phyloP scores from a whole-genome alignment of 2,113 vertebrate genomes.

The Podarcis raffonei region DNA sequence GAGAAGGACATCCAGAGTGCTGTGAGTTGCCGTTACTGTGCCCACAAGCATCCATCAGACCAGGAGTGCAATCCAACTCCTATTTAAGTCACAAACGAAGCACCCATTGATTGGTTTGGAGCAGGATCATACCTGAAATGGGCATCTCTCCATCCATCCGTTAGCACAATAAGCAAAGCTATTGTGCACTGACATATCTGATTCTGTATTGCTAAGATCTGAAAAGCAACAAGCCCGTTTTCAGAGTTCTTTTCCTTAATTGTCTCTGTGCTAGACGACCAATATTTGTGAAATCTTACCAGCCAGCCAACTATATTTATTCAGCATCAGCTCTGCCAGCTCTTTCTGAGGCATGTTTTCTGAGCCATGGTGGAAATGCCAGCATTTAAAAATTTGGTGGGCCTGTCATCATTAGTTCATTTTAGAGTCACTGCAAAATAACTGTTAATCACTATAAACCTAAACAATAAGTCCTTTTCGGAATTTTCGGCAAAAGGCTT shows the following conservation, averaged over 20 bases:
- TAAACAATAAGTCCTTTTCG: constrained; percentile 53
- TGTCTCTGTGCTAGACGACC: constrained; percentile 10
- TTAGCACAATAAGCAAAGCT: neutral
- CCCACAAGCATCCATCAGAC: neutral
- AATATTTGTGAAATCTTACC: constrained; percentile 49
- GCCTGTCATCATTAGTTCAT: constrained; percentile 66
- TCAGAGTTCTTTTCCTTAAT: neutral
- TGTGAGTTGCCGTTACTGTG: neutral
- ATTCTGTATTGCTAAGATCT: fast-evolving
- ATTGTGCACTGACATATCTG: fast-evolving
- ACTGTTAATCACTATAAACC: constrained; percentile 59
- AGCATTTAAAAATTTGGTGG: constrained; percentile 65
- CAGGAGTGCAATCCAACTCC: neutral
- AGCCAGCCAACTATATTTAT: constrained; percentile 20
- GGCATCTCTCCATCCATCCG: fast-evolving
- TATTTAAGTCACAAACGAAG: neutral
- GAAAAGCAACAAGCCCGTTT: neutral
- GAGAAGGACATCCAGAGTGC: constrained; percentile 8
- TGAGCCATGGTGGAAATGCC: constrained; percentile 55
- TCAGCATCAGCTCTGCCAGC: constrained; percentile 34
- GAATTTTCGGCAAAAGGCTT: constrained; percentile 56
- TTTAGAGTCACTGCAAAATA: constrained; percentile 58
- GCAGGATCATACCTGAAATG: neutral
- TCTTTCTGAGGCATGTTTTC: constrained; percentile 49
- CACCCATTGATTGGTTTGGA: neutral